Evolutionary conservation across 2,888 invertebrate genomes (phyloP), one percentile per base, ranked within the genome.

Genomic region (Sthenelais limicola): DNA sequence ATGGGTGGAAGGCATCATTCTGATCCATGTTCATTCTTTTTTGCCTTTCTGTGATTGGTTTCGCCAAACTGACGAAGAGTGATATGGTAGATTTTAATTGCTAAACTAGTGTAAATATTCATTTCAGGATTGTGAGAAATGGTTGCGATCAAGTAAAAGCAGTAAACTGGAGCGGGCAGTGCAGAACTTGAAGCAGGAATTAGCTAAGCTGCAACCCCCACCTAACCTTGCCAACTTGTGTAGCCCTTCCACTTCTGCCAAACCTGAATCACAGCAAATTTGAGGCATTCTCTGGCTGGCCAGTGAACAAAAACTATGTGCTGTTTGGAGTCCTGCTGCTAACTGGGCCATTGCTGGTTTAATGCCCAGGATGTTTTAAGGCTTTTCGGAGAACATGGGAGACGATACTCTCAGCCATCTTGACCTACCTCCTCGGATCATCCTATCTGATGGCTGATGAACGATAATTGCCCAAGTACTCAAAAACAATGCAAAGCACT

Each of bases 61-160:
- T n/a, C n/a, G n/a, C n/a, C n/a, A n/a, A n/a, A n/a, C n/a, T n/a
- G n/a, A n/a, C n/a, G n/a, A n/a, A n/a, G n/a, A n/a, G n/a, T n/a
- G n/a, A n/a, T n/a, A n/a, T n/a, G n/a, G n/a, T n/a, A n/a, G n/a
- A n/a, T n/a, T n/a, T n/a, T n/a, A n/a, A n/a, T n/a, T n/a, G n/a
- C n/a, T n/a, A n/a, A n/a, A n/a, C n/a, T n/a, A n/a, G n/a, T 56
- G 43, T 43, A 9, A 49, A 32, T 30, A 24, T 3, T 66, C 9
- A 49, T 74, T 76, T 43, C 78, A 83, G 83, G 83, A 83, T 70
- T 79, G 80, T 4, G 80, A 80, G 21, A 77, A 76, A 12, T 83
- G 83, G 83, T 56, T 80, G 32, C 76, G 77, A 54, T 73, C 74
- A 54, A 73, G 71, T 67, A 68, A 78, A 47, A 80, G 77, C 71